A percentile compares a stretch with the other conserved stretches of the same genome.
These are phyloP conservation scores for Epinephelus malabaricus DNA, from an alignment of 2,797 vertebrate species.

Conservation along the genomic window DNA sequence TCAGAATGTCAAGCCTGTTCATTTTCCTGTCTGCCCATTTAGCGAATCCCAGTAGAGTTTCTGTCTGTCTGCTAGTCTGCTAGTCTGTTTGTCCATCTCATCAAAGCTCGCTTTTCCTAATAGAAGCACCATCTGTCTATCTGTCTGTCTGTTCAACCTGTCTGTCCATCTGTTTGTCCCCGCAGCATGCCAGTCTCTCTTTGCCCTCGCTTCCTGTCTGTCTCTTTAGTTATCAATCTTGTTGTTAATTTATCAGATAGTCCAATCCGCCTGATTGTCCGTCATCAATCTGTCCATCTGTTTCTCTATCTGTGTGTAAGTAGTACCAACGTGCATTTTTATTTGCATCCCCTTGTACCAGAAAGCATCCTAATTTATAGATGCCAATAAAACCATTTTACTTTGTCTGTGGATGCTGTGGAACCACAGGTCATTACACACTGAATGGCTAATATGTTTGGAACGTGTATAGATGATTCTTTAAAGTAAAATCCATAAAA, in stretches of 20 bases:
- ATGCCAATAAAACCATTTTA: constrained; percentile 17
- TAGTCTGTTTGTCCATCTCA: constrained; percentile 65
- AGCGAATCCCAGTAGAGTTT: constrained; percentile 71
- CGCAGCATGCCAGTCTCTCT: constrained; percentile 44
- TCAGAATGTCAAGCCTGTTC: constrained; percentile 73
- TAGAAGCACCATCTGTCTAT: constrained; percentile 74
- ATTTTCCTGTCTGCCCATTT: constrained; percentile 62
- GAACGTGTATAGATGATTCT: constrained; percentile 5
- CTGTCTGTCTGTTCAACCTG: constrained; percentile 68
- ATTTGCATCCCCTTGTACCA: constrained; percentile 11
- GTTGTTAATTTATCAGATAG: constrained; percentile 57
- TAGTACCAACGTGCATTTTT: constrained; percentile 2
- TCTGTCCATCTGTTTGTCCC: constrained; percentile 73
- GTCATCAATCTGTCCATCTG: constrained; percentile 53
- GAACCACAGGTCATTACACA: background rate
- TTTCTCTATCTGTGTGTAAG: background rate
- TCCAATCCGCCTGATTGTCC: constrained; percentile 32
- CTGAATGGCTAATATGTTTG: constrained; percentile 9
- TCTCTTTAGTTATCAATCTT: constrained; percentile 50
- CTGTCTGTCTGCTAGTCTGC: constrained; percentile 61
- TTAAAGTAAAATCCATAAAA: constrained; percentile 35
- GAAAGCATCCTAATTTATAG: constrained; percentile 21
- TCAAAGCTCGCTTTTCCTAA: constrained; percentile 67
- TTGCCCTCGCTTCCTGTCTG: constrained; percentile 38
- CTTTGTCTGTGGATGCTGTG: constrained; percentile 8